These are phyloP conservation scores for Trogon melanurus DNA, from an alignment of 2,113 vertebrate genomes.

Conservation along the genomic window DNA sequence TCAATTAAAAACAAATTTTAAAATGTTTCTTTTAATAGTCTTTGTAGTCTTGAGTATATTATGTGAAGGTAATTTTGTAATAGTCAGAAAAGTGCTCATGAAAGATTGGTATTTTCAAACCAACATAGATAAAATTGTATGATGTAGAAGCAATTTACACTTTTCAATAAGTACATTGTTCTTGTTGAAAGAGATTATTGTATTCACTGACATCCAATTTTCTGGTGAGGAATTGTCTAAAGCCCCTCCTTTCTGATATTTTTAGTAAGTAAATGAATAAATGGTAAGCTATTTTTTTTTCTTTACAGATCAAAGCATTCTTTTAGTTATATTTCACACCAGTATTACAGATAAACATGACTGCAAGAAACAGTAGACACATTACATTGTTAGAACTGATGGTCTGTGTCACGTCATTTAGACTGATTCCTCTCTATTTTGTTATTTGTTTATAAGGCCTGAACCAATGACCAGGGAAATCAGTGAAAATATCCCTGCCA, in stretches of 20 bases:
- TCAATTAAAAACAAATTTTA: conserved; percentile 14
- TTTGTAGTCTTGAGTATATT: conserved; percentile 34
- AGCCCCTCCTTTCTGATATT: conserved; percentile 56
- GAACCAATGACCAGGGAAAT: neutral
- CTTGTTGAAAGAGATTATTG: conserved; percentile 68
- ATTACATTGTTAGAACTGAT: neutral
- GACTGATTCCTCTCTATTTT: neutral
- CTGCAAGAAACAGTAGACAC: neutral
- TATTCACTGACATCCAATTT: conserved; percentile 72
- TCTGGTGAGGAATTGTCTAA: conserved; percentile 75
- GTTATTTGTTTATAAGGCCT: neutral
- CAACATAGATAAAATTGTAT: conserved; percentile 48
- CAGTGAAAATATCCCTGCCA: neutral
- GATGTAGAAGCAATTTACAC: conserved; percentile 74
- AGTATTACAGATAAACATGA: conserved; percentile 24
- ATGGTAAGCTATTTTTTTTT: conserved; percentile 61
- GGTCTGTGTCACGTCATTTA: neutral
- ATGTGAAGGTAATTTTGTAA: conserved; percentile 58
- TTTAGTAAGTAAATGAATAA: conserved; percentile 62
- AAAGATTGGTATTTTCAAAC: conserved; percentile 68
- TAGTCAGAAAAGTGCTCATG: conserved; percentile 39
- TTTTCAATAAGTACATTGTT: conserved; percentile 79
- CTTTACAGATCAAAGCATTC: conserved; percentile 54
- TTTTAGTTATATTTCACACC: conserved; percentile 57
- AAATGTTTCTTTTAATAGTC: conserved; percentile 35